These are phyloP conservation scores for Sisor rabdophorus DNA, from an alignment of 2,113 vertebrate genomes.

Conservation along the genomic window DNA sequence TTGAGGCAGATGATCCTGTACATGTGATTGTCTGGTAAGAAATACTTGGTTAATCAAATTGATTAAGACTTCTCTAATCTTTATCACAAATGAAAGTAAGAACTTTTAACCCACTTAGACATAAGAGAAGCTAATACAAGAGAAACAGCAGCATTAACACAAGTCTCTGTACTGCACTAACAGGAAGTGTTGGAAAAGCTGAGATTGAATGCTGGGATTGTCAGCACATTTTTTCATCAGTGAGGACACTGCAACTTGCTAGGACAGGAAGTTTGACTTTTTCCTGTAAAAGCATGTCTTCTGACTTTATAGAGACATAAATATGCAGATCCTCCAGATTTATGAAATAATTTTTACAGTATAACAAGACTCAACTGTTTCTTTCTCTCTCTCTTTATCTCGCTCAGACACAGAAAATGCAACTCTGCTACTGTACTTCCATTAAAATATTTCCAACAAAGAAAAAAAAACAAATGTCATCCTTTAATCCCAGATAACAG, in stretches of 20 bases:
- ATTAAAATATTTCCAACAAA: conserved; percentile 42
- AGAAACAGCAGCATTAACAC: conserved; percentile 13
- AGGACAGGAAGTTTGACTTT: conserved; percentile 49
- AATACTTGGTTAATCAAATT: no score
- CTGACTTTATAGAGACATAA: conserved; percentile 10
- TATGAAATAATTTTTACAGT: no score
- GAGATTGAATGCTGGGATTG: background rate
- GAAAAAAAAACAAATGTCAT: conserved; percentile 34
- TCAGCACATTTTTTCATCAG: conserved; percentile 59
- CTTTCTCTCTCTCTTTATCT: background rate
- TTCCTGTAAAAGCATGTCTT: conserved; percentile 11
- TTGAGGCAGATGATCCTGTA: no score
- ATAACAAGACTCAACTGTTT: background rate
- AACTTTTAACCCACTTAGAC: conserved; percentile 7
- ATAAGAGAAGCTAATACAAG: conserved; percentile 16
- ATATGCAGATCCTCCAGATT: background rate
- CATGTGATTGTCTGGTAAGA: no score
- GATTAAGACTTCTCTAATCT: background rate
- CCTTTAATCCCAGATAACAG: conserved; percentile 5
- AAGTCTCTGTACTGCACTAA: background rate
- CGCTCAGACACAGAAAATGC: no score
- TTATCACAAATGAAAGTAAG: background rate
- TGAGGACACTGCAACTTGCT: conserved; percentile 17
- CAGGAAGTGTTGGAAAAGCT: conserved; percentile 45
- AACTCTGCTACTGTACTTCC: conserved; percentile 34